Base-by-base conservation (phyloP, 2,113 vertebrate species). In the Pycnonotus jocosus region DNA sequence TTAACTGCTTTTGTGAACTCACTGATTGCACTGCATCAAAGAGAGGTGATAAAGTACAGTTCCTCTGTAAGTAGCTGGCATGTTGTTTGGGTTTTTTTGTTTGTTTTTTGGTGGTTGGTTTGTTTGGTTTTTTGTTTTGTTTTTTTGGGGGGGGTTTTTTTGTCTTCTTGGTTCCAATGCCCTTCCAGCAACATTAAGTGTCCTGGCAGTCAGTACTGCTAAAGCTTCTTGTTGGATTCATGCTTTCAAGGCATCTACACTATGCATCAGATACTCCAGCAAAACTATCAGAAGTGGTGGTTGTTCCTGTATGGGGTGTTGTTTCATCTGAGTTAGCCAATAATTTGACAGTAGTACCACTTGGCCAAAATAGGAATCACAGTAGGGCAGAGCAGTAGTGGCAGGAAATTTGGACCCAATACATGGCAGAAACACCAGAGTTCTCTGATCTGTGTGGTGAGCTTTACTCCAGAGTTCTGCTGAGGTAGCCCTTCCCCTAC, bases 271-370 rank as follows among this genome's bases (percentile, higher is more conserved):
- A 18, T 31, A 17, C 19, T 79, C 40, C 22, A n/a, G 12, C 23
- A 37, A 19, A 45, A 88, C 33, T 60, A 19, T 19, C 0, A 1
- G 11, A 47, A 38, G 38, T 0, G 1, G 14, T 45, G 15, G 7
- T 53, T 73, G 13, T 40, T 88, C 40, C 58, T 37, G 6, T 56
- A 18, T 8, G 19, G 31, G 61, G 33, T 79, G 20, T 45, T 74
- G 48, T 7, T 86, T 82, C 22, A 13, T 79, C 25, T 47, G 51
- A 81, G 38, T 51, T 90, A 76, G 45, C 57, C 50, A 72, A 3
- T 44, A 77, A 72, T 77, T 77, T 76, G 35, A 23, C 27, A 20
- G 7, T 24, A 51, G n/a, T 77, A 25, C 35, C 71, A 53, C 35
- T 37, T 81, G 58, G 50, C 64, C 45, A 73, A 92, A 88, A 38